Conservation (phyloP, 2,113 vertebrate genomes). For the Zosterops hypoxanthus region DNA sequence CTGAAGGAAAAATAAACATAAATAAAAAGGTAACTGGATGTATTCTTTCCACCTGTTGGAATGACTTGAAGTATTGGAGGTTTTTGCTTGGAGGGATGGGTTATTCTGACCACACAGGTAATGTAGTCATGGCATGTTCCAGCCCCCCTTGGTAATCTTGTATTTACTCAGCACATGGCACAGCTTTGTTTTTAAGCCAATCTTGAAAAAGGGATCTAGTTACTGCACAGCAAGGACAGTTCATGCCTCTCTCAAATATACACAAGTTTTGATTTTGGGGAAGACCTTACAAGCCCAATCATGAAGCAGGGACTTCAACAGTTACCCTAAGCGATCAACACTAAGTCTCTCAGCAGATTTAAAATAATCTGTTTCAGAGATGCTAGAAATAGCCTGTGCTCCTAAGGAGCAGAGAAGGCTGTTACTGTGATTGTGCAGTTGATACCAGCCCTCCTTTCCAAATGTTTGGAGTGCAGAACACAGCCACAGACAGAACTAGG, state of each 20-base stretch:
- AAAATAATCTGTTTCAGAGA: constrained; percentile 47
- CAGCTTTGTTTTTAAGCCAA: constrained; percentile 22
- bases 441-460: background rate
- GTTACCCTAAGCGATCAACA: background rate
- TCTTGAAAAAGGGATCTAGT: background rate
- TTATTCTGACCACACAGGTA: background rate
- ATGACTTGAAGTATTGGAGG: background rate
- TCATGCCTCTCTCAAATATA: background rate
- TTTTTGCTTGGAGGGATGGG: background rate
- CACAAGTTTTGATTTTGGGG: background rate
- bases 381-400: constrained; percentile 29
- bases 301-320: background rate
- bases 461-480: background rate
- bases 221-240: background rate
- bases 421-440: background rate
- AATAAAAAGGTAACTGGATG: background rate
- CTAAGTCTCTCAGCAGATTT: constrained; percentile 54
- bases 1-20: constrained; percentile 49
- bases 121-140: background rate
- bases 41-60: background rate
- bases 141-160: background rate
- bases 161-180: background rate
- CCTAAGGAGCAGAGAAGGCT: background rate
- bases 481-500: background rate
- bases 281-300: background rate